A percentile compares a stretch with the other conserved stretches of the same genome.
phyloP scores from a whole-genome alignment of 2,797 vertebrate species.

The Chrysolophus pictus region DNA sequence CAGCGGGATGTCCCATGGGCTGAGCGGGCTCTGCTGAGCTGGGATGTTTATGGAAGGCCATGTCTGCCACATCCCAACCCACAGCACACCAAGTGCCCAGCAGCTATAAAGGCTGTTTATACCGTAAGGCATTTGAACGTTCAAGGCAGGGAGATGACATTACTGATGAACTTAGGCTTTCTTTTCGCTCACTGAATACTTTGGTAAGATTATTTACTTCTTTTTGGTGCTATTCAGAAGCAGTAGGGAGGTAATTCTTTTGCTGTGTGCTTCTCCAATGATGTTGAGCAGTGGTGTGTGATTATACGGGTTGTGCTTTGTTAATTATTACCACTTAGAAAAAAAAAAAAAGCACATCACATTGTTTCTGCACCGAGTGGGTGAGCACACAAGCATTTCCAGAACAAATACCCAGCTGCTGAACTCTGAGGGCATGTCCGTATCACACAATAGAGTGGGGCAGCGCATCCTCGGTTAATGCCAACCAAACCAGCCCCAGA shows the following conservation, averaged over 20 bases:
- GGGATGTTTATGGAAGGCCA: not conserved
- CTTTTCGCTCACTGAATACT: slow-evolving; percentile 15
- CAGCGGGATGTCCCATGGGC: too few relatives aligned
- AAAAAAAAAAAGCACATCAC: not conserved
- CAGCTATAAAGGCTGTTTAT: not conserved
- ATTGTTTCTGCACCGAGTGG: not conserved
- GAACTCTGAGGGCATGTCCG: not conserved
- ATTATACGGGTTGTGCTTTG: not conserved
- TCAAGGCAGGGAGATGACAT: not conserved
- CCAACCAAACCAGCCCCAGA: not conserved
- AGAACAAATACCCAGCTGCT: slow-evolving; percentile 35
- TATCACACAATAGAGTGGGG: not conserved
- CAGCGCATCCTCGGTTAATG: not conserved
- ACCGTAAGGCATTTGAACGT: not conserved
- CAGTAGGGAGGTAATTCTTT: slow-evolving; percentile 6
- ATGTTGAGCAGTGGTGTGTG: not conserved
- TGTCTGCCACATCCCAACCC: not conserved
- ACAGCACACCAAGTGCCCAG: not conserved
- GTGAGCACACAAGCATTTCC: not conserved
- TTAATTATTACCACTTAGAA: slow-evolving; percentile 14
- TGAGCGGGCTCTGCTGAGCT: not conserved
- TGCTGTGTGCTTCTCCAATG: not conserved
- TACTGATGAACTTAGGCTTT: not conserved
- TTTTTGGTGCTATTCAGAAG: slow-evolving; percentile 18
- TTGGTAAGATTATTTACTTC: slow-evolving; percentile 13